Evolutionary conservation across 1,140 invertebrate genomes (phyloP).

Genomic region (Drosophila pruinosa): DNA sequence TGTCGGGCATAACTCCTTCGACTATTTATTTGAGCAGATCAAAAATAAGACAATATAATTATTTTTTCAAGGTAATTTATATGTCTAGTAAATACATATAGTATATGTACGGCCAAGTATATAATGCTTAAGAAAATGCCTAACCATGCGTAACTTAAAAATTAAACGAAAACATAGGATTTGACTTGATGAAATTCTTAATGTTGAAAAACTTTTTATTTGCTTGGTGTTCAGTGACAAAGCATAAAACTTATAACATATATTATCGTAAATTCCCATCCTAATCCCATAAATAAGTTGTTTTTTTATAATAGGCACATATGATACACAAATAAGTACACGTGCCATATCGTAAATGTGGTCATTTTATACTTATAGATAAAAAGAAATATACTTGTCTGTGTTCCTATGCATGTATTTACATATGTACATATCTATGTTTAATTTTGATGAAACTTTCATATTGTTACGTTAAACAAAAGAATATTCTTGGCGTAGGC

Average conservation of each 20-base stretch:
- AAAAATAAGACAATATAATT: background rate
- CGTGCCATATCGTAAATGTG: conserved; percentile 22
- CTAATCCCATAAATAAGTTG: conserved; percentile 36
- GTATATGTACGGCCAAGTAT: background rate
- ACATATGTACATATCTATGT: conserved; percentile 27
- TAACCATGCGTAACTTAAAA: background rate
- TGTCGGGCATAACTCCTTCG: background rate
- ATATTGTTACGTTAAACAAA: conserved; percentile 53
- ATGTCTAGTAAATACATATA: background rate
- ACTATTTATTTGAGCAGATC: background rate
- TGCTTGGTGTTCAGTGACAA: conserved; percentile 14
- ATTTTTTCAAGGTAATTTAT: conserved; percentile 1
- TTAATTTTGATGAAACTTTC: conserved; percentile 47
- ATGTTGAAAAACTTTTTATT: conserved; percentile 2
- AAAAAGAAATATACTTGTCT: background rate
- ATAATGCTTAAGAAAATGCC: background rate
- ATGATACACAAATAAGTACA: conserved; percentile 11
- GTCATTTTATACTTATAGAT: conserved; percentile 16
- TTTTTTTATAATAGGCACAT: conserved; percentile 3
- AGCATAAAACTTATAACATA: conserved; percentile 21
- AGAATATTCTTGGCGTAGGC: conserved; percentile 44
- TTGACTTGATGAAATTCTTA: background rate
- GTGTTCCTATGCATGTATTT: background rate
- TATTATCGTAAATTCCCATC: conserved; percentile 38
- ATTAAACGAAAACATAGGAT: background rate